A percentile compares a stretch with the other conserved stretches of the same genome.
Evolutionary conservation across 2,797 vertebrate genomes (phyloP).

Genomic region (Paratrypauchen microcephalus): DNA sequence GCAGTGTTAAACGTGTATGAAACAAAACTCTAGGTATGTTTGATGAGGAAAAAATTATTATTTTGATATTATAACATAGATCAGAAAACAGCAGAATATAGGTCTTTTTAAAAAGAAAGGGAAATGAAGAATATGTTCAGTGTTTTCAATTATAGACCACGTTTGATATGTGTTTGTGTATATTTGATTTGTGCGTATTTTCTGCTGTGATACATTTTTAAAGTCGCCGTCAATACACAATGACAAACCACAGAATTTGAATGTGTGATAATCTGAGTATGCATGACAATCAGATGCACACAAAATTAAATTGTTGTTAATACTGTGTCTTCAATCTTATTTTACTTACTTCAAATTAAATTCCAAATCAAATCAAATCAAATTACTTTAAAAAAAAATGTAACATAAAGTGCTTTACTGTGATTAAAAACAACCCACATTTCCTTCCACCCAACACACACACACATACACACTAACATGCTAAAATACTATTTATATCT

Average conservation of each 20-base stretch:
- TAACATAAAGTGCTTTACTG: too few species aligned
- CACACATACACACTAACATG: too few species aligned
- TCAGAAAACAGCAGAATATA: too few species aligned
- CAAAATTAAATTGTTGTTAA: not conserved
- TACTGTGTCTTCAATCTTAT: not conserved
- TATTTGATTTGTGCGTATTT: not conserved
- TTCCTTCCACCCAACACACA: too few species aligned
- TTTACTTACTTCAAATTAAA: not conserved
- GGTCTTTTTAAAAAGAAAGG: slow-evolving; percentile 11
- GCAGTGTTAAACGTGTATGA: too few species aligned
- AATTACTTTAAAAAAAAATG: too few species aligned
- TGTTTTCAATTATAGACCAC: not conserved
- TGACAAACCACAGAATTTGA: not conserved
- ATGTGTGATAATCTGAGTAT: not conserved
- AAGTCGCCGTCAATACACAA: not conserved
- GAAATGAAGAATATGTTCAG: not conserved
- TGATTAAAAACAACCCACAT: too few species aligned
- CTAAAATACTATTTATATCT: not conserved
- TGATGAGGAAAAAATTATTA: too few species aligned
- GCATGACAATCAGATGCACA: not conserved
- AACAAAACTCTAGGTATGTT: too few species aligned
- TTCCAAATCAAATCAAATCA: too few species aligned
- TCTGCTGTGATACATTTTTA: not conserved
- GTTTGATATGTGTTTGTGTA: not conserved
- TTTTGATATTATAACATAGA: too few species aligned